Conservation (phyloP, 2,888 invertebrate species). For the Epinotia ramella region DNA sequence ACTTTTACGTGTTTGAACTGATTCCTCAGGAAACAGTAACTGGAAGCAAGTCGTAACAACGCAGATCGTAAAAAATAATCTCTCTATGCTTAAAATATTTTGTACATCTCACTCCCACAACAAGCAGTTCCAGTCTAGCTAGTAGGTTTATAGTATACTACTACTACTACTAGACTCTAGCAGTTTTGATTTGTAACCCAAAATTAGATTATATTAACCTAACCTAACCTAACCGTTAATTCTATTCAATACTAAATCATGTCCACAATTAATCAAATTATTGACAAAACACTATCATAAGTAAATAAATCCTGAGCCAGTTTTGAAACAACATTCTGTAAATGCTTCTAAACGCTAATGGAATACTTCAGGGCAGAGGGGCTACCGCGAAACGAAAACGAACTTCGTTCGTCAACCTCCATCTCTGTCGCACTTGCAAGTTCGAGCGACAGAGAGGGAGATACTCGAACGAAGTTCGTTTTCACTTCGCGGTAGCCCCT, state of each 20-base stretch:
- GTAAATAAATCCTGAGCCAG: constrained; percentile 34
- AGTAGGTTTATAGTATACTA: background rate
- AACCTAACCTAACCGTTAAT: background rate
- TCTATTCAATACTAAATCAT: constrained; percentile 17
- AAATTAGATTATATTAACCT: background rate
- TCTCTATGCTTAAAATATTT: constrained; percentile 12
- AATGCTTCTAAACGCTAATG: constrained; percentile 39
- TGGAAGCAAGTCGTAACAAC: constrained; percentile 51
- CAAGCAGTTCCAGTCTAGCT: background rate
- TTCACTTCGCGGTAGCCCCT: too few relatives aligned
- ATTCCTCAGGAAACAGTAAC: constrained; percentile 52
- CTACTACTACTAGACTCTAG: too few relatives aligned
- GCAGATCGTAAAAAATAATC: constrained; percentile 51
- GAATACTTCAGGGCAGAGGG: constrained; percentile 39
- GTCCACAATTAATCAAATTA: constrained; percentile 25
- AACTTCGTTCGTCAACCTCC: too few relatives aligned
- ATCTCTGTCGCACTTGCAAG: too few relatives aligned
- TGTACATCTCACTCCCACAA: background rate
- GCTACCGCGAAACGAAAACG: too few relatives aligned
- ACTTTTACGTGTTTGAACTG: constrained; percentile 59
- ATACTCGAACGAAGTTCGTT: too few relatives aligned
- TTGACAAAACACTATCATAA: constrained; percentile 33
- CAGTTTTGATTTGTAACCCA: background rate
- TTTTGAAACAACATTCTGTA: constrained; percentile 43
- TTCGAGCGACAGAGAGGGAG: too few relatives aligned